These are phyloP conservation scores for Scaptomyza flava DNA, from an alignment of 2,888 invertebrate species.

Conservation along the genomic window DNA sequence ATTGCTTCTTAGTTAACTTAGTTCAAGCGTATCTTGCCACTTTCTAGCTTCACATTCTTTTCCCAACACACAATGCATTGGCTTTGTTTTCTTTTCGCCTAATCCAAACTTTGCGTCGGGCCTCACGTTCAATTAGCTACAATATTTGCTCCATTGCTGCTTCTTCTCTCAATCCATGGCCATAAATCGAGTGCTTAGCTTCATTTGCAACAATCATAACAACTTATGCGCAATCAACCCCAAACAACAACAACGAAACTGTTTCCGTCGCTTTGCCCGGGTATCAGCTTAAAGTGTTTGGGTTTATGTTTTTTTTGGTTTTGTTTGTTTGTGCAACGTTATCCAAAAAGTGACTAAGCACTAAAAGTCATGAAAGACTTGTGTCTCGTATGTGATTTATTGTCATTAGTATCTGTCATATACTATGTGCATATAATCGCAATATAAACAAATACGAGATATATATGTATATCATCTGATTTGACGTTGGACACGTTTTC, in stretches of 20 bases:
- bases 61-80: slow-evolving; percentile 28
- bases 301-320: slow-evolving; percentile 10
- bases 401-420: slow-evolving; percentile 6
- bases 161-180: not conserved
- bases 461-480: slow-evolving; percentile 3
- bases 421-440: not conserved
- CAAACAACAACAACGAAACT: slow-evolving; percentile 1
- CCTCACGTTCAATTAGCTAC: slow-evolving; percentile 62
- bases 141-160: slow-evolving; percentile 12
- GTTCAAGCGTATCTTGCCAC: not conserved
- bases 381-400: slow-evolving; percentile 20
- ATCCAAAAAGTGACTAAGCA: slow-evolving; percentile 36
- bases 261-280: not conserved
- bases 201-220: slow-evolving; percentile 11
- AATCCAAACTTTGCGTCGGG: slow-evolving; percentile 40
- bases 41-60: not conserved
- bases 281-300: slow-evolving; percentile 25
- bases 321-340: slow-evolving; percentile 26
- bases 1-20: no score
- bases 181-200: slow-evolving; percentile 16
- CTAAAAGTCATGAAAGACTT: slow-evolving; percentile 15
- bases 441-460: not conserved
- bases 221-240: slow-evolving; percentile 6
- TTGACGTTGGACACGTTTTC: slow-evolving; percentile 27
- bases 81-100: slow-evolving; percentile 35